Evolutionary conservation across 2,113 vertebrate species (phyloP).

Genomic region (Peromyscus maniculatus): DNA sequence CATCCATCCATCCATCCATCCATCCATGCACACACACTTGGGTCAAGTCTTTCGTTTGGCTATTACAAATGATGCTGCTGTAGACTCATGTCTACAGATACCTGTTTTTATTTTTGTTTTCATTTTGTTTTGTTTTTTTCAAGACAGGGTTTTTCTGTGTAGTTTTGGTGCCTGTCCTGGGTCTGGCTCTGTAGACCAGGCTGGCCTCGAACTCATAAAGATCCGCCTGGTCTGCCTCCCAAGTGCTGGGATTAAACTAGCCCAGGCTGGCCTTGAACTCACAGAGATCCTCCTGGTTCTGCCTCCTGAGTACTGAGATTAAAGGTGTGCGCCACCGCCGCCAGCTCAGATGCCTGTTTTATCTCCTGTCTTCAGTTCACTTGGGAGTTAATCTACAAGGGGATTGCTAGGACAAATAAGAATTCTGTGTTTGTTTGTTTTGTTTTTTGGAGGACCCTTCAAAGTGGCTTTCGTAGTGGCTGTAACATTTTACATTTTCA

Average conservation of each 20-base stretch:
- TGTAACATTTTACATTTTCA: not conserved
- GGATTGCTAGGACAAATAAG: not conserved
- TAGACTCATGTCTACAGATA: not conserved
- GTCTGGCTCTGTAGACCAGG: too few species aligned
- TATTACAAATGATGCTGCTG: not conserved
- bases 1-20: not conserved
- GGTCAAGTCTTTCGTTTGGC: not conserved
- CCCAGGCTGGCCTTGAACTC: too few species aligned
- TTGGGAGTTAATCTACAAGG: not conserved
- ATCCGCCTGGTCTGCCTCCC: too few species aligned
- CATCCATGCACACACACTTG: not conserved
- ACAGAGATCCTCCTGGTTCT: too few species aligned
- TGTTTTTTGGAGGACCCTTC: not conserved
- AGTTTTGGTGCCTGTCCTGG: too few species aligned
- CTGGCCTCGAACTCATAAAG: too few species aligned
- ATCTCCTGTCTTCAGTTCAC: not conserved
- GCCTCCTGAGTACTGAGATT: too few species aligned
- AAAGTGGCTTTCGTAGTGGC: not conserved
- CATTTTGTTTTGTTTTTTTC: too few species aligned
- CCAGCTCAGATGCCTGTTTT: not conserved
- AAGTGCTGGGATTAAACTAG: too few species aligned
- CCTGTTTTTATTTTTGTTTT: not conserved
- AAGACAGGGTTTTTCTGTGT: too few species aligned
- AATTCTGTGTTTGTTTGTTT: not conserved
- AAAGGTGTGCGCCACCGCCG: too few species aligned